A percentile compares a stretch with the other conserved stretches of the same genome.
phyloP scores from a whole-genome alignment of 2,888 invertebrate species.

The Hetaerina titia region DNA sequence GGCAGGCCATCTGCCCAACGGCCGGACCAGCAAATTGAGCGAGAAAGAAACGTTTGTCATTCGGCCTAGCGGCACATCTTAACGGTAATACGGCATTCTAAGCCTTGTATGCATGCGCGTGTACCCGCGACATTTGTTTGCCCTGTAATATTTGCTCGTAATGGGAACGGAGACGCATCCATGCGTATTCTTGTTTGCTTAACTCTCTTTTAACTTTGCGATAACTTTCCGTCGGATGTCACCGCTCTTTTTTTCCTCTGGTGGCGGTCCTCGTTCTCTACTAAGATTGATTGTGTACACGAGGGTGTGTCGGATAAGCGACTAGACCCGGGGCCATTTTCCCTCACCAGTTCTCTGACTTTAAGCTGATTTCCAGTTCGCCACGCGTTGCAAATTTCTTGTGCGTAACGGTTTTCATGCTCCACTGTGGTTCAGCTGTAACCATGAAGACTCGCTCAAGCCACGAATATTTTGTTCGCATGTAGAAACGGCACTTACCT shows the following conservation, averaged over 20 bases:
- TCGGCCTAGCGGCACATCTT: constrained; percentile 53
- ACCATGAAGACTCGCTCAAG: background rate
- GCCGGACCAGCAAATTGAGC: constrained; percentile 44
- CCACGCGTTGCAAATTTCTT: constrained; percentile 11
- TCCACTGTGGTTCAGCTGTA: background rate
- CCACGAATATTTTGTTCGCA: background rate
- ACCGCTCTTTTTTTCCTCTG: background rate
- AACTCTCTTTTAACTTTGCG: background rate
- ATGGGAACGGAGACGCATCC: constrained; percentile 19
- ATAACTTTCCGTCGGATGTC: background rate
- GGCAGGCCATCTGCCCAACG: constrained; percentile 32
- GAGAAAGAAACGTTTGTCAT: constrained; percentile 60
- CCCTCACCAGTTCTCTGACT: background rate
- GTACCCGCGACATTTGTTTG: constrained; percentile 47
- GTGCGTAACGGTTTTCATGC: constrained; percentile 23
- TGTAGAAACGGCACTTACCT: background rate
- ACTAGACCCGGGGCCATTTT: background rate
- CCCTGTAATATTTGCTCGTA: constrained; percentile 50
- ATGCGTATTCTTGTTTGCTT: background rate
- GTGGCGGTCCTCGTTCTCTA: background rate
- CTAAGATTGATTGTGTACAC: background rate
- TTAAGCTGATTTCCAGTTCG: constrained; percentile 16
- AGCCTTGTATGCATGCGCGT: constrained; percentile 19
- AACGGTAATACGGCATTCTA: constrained; percentile 52
- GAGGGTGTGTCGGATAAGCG: background rate